Evolutionary conservation across 2,797 vertebrate species (phyloP).

Genomic region (Poliocrania exsul): DNA sequence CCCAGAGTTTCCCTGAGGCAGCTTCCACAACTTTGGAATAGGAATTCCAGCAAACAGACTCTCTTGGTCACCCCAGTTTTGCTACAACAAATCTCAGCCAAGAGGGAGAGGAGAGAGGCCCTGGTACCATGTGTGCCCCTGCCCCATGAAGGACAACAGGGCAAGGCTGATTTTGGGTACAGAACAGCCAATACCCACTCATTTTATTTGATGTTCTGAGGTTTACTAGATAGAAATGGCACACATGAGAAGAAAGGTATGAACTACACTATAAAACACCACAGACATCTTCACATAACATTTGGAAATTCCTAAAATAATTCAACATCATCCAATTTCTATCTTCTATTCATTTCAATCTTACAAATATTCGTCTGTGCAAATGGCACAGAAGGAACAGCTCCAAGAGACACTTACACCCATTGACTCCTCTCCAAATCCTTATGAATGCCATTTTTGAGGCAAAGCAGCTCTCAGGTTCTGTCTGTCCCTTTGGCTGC

Average conservation of each 20-base stretch:
- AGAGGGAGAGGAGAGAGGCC: not conserved
- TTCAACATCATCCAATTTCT: not conserved
- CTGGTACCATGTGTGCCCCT: not conserved
- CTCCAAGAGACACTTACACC: not conserved
- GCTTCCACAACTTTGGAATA: fast-evolving
- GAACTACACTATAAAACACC: not conserved
- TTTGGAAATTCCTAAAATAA: not conserved
- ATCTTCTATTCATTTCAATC: not conserved
- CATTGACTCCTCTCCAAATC: not conserved
- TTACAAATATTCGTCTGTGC: not conserved
- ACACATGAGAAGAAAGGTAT: not conserved
- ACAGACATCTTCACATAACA: not conserved
- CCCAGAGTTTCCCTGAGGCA: not conserved
- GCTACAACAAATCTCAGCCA: not conserved
- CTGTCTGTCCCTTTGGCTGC: not conserved
- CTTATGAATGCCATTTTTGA: not conserved
- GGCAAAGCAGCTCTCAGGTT: not conserved
- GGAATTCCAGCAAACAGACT: not conserved
- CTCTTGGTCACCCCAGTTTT: not conserved
- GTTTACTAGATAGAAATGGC: not conserved
- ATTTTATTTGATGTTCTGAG: not conserved
- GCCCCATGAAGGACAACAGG: not conserved
- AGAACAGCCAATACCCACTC: not conserved
- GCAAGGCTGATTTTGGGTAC: not conserved
- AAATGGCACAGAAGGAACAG: not conserved